Evolutionary conservation across 2,888 invertebrate species (phyloP).

Genomic region (Netelia fuscicornis): DNA sequence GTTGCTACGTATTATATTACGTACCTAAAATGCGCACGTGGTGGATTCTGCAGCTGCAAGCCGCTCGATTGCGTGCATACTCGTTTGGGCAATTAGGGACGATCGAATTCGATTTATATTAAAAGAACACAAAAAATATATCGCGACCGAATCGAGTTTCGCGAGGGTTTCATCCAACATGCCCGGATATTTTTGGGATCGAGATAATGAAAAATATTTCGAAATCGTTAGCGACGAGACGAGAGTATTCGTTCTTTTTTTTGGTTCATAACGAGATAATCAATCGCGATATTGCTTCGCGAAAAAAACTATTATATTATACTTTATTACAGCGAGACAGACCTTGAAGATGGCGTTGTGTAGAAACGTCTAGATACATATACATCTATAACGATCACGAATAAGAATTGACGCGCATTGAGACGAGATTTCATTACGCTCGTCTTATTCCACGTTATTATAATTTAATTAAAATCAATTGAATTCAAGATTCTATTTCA

Average conservation of each 20-base stretch:
- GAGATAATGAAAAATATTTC: neutral
- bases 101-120: conserved; percentile 3
- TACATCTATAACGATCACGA: neutral
- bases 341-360: neutral
- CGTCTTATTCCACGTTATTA: too few relatives aligned
- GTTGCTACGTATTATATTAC: conserved; percentile 34
- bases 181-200: neutral
- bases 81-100: conserved; percentile 34
- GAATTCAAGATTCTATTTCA: neutral
- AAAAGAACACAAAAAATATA: neutral
- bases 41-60: conserved; percentile 37
- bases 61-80: conserved; percentile 7
- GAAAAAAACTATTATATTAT: conserved; percentile 18
- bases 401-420: too few relatives aligned
- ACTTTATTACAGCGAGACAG: conserved; percentile 12
- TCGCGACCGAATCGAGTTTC: too few relatives aligned
- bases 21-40: conserved; percentile 36
- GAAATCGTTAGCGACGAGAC: neutral
- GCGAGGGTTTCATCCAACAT: neutral
- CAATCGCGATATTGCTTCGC: neutral
- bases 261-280: neutral
- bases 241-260: neutral
- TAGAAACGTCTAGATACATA: neutral
- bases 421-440: too few relatives aligned
- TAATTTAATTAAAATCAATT: too few relatives aligned